Percentiles rank a stretch among this genome's conserved stretches.
phyloP scores from a whole-genome alignment of 1,140 invertebrate genomes.

The Onthophagus taurus region DNA sequence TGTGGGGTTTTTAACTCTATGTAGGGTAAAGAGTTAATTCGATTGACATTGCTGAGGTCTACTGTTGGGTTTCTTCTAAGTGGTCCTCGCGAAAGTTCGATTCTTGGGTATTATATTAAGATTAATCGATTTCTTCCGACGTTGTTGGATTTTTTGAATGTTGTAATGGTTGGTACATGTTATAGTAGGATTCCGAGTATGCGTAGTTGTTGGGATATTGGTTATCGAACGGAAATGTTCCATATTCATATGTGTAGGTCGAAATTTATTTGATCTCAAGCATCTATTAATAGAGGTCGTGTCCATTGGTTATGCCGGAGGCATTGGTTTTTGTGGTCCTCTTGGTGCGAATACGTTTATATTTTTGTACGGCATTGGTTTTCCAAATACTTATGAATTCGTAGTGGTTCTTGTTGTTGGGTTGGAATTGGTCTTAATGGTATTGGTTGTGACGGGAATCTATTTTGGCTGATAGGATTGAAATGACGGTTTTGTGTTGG shows the following conservation, averaged over 20 bases:
- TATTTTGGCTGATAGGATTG: too few relatives aligned
- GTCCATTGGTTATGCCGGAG: not conserved
- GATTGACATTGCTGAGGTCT: slow-evolving; percentile 14
- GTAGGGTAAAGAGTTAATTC: slow-evolving; percentile 18
- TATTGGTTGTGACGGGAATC: slow-evolving; percentile 4
- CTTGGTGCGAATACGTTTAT: slow-evolving; percentile 5
- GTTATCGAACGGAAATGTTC: too few relatives aligned
- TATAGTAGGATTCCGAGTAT: too few relatives aligned
- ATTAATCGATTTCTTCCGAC: too few relatives aligned
- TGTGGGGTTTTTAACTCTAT: slow-evolving; percentile 18
- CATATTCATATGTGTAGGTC: too few relatives aligned
- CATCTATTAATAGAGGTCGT: too few relatives aligned
- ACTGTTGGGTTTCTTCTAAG: not conserved
- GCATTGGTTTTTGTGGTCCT: slow-evolving; percentile 2
- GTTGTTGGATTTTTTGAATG: too few relatives aligned
- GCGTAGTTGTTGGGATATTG: too few relatives aligned
- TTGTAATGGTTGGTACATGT: too few relatives aligned
- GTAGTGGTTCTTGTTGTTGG: not conserved
- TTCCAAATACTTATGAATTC: slow-evolving; percentile 4
- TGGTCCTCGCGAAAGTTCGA: slow-evolving; percentile 1
- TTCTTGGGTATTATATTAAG: too few relatives aligned
- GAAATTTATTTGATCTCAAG: too few relatives aligned
- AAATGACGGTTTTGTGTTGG: not conserved
- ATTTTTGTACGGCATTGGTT: not conserved
- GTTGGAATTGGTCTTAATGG: not conserved